Conservation (phyloP, 2,888 invertebrate species). For the Cheilosia pagana region DNA sequence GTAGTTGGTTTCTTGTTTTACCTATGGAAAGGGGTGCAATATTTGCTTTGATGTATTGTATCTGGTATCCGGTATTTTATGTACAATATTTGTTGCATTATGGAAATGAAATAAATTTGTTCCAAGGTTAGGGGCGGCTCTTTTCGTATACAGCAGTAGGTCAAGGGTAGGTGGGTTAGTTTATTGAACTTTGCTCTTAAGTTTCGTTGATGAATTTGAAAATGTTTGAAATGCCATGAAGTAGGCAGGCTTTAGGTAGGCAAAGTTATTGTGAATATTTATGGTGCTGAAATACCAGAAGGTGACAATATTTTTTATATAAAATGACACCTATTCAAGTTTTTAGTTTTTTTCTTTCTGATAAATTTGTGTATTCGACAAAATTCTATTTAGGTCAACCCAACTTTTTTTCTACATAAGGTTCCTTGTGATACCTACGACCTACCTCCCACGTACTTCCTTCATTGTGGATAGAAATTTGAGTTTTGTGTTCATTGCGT, state of each 20-base stretch:
- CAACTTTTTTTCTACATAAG: no score
- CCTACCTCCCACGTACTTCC: no score
- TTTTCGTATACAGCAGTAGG: not conserved
- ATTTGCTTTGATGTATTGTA: constrained; percentile 35
- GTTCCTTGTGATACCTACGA: no score
- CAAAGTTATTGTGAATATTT: not conserved
- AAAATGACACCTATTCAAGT: no score
- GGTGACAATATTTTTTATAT: no score
- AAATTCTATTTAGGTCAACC: no score
- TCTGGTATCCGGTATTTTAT: constrained; percentile 5
- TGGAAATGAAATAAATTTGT: constrained; percentile 7
- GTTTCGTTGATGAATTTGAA: constrained; percentile 18
- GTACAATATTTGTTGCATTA: constrained; percentile 13
- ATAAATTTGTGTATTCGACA: no score
- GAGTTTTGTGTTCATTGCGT: no score
- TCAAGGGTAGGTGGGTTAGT: constrained; percentile 3
- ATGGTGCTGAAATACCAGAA: no score
- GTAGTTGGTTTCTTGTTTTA: not conserved
- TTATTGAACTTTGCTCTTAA: constrained; percentile 15
- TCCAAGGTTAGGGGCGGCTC: constrained; percentile 1
- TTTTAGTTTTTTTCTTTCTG: no score
- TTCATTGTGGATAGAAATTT: no score
- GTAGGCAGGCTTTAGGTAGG: not conserved
- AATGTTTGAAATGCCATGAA: not conserved
- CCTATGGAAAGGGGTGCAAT: constrained; percentile 32